Evolutionary conservation across 2,797 vertebrate species (phyloP).

Genomic region (Sebastolobus alascanus): DNA sequence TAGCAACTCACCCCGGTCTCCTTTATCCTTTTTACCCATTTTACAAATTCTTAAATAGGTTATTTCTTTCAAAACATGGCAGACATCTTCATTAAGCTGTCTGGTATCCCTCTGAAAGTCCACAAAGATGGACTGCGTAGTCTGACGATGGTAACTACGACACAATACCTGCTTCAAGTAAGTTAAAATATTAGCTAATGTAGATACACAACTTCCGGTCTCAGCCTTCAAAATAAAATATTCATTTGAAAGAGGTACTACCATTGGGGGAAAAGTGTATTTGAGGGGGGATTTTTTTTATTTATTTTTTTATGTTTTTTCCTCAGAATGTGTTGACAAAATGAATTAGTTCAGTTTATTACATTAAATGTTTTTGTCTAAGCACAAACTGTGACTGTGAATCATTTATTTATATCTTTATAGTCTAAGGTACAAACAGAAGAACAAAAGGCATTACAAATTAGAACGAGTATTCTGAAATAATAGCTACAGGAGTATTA

Average conservation of each 20-base stretch:
- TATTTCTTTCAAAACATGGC: neutral
- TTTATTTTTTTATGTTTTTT: neutral
- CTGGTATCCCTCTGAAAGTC: neutral
- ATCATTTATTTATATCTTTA: neutral
- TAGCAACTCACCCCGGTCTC: constrained; percentile 82
- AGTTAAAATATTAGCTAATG: rapidly evolving
- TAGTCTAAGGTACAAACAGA: neutral
- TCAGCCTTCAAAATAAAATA: constrained; percentile 52
- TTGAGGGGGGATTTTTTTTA: neutral
- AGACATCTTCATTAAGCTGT: neutral
- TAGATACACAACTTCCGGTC: constrained; percentile 8
- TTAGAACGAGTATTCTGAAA: neutral
- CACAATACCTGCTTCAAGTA: rapidly evolving
- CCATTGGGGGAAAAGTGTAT: neutral
- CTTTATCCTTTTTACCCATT: constrained; percentile 87
- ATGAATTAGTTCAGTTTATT: neutral
- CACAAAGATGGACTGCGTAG: neutral
- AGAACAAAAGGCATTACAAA: no score
- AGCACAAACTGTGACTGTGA: neutral
- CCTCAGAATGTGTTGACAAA: neutral
- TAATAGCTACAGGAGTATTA: neutral
- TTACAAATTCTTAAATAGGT: constrained; percentile 2
- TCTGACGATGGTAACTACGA: rapidly evolving
- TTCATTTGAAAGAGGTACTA: neutral
- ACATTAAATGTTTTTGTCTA: no score